These are phyloP conservation scores for Beroe forskalii DNA, from an alignment of 37 sponge, comb jelly and placozoan species.

Conservation along the genomic window DNA sequence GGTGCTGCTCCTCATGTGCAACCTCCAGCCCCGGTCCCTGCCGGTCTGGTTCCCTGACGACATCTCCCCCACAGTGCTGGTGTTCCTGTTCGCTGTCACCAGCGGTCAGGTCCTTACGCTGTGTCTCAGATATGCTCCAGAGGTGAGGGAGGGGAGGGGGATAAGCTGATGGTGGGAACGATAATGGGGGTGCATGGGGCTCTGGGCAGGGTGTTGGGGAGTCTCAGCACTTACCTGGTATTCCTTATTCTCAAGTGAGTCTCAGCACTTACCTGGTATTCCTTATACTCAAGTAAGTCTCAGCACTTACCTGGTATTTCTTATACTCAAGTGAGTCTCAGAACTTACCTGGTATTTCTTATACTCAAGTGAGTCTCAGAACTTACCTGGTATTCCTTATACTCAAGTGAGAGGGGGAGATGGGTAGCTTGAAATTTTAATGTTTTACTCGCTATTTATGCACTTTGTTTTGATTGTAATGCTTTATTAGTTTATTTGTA, in stretches of 20 bases:
- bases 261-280: constrained; percentile 2
- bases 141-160: neutral
- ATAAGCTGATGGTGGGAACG: constrained; percentile 37
- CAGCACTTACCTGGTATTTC: neutral
- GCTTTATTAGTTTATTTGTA: neutral
- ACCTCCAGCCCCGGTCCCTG: constrained; percentile 59
- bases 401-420: neutral
- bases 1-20: constrained; percentile 32
- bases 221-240: constrained; percentile 40
- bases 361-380: neutral
- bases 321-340: neutral
- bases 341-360: neutral
- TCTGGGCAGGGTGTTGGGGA: constrained; percentile 34
- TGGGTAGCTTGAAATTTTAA: neutral
- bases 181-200: constrained; percentile 48
- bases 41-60: constrained; percentile 52
- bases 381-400: constrained; percentile 1
- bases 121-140: constrained; percentile 37
- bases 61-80: neutral
- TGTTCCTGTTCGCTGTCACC: constrained; percentile 25
- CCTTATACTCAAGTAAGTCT: neutral
- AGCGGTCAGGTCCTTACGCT: constrained; percentile 45
- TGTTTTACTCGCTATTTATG: neutral
- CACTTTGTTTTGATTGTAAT: too few species aligned
- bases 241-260: neutral